Evolutionary conservation across 2,113 vertebrate genomes (phyloP).

Genomic region (Myotis yumanensis): DNA sequence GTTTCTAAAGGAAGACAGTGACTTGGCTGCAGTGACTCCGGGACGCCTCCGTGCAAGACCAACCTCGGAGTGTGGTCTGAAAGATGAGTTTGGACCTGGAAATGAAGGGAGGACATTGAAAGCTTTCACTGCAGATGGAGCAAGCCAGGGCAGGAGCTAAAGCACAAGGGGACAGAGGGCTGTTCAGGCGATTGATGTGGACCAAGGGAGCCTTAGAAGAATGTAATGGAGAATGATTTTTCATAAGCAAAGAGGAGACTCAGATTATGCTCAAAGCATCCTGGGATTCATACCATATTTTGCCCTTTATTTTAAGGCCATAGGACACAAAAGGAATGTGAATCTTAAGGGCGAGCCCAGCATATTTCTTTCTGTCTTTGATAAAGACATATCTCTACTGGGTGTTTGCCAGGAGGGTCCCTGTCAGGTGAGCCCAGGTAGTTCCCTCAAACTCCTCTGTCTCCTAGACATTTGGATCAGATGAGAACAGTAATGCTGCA

Average conservation of each 20-base stretch:
- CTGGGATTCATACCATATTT: background rate
- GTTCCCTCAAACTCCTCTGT: background rate
- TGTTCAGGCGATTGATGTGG: rapidly evolving
- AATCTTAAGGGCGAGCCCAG: background rate
- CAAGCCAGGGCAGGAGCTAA: background rate
- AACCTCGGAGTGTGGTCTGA: background rate
- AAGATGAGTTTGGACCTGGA: background rate
- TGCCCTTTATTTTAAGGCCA: background rate
- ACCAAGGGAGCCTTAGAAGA: background rate
- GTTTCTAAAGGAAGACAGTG: background rate
- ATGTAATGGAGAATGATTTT: background rate
- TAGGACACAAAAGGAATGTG: background rate
- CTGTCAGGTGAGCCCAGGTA: background rate
- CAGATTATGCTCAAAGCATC: background rate
- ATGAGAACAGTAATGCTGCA: background rate
- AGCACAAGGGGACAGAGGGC: background rate
- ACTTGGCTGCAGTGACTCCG: background rate
- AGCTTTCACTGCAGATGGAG: background rate
- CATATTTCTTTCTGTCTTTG: background rate
- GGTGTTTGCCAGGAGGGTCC: background rate
- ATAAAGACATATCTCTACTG: background rate
- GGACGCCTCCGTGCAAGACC: background rate
- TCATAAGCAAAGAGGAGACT: background rate
- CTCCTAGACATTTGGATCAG: background rate
- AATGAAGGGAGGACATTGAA: background rate